Evolutionary conservation across 2,797 vertebrate species (phyloP).

Genomic region (Eulemur mongoz): DNA sequence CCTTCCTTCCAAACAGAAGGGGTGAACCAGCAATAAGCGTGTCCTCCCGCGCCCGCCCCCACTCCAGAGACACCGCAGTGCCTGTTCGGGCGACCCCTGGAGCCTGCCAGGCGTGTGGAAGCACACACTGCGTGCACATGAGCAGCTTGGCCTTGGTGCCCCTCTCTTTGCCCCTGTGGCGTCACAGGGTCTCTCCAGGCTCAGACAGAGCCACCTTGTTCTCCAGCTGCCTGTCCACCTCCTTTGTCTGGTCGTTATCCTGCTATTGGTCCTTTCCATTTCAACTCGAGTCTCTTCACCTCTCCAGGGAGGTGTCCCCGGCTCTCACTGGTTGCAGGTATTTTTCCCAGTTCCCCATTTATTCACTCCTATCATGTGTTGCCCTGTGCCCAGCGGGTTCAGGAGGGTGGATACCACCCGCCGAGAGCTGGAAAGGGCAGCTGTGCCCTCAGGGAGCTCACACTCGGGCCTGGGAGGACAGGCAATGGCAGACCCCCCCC

Average conservation of each 20-base stretch:
- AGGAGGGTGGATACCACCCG: too few species aligned
- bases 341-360: neutral
- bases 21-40: too few species aligned
- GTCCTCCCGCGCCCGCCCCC: neutral
- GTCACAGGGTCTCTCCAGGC: neutral
- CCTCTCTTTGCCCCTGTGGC: neutral
- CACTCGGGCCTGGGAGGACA: neutral
- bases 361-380: neutral
- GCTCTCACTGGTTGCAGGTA: neutral
- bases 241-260: neutral
- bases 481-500: neutral
- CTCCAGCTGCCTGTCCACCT: neutral
- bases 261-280: neutral
- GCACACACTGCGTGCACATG: rapidly evolving
- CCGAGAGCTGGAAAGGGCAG: neutral
- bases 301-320: neutral
- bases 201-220: neutral
- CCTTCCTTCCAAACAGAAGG: neutral
- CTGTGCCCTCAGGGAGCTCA: neutral
- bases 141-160: neutral
- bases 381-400: neutral
- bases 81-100: too few species aligned
- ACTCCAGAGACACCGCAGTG: too few species aligned
- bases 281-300: neutral
- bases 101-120: neutral